Evolutionary conservation across 2,888 invertebrate genomes (phyloP).

Genomic region (Pseudanteris insignis): DNA sequence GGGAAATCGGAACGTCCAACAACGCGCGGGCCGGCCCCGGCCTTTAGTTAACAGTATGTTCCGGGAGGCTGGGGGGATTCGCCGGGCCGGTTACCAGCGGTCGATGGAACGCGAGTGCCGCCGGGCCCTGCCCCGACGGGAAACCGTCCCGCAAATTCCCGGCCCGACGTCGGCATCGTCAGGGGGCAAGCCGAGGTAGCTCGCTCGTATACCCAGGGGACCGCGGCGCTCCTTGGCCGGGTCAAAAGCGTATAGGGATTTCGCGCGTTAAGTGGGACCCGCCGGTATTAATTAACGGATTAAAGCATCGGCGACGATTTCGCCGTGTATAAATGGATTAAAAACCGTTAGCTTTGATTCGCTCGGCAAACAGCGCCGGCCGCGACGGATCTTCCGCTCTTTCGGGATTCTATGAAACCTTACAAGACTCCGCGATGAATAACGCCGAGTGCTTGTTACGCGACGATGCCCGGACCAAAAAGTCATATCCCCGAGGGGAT

Average conservation of each 20-base stretch:
- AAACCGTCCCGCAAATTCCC: too few species aligned
- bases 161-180: too few species aligned
- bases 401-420: conserved; percentile 1
- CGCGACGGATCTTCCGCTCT: conserved; percentile 10
- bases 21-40: too few species aligned
- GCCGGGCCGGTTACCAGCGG: conserved; percentile 44
- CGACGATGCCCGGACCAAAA: conserved; percentile 14
- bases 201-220: conserved; percentile 37
- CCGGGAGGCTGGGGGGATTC: conserved; percentile 46
- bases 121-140: too few species aligned
- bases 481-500: too few species aligned
- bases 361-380: conserved; percentile 27
- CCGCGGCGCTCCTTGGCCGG: conserved; percentile 39
- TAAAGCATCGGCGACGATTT: conserved; percentile 48
- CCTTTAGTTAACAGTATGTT: conserved; percentile 51
- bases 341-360: conserved; percentile 12
- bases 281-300: conserved; percentile 62
- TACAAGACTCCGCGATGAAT: conserved; percentile 7
- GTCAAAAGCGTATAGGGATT: conserved; percentile 36
- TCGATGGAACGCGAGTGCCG: conserved; percentile 47
- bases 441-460: conserved; percentile 31
- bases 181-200: too few species aligned
- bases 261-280: conserved; percentile 45
- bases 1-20: too few species aligned
- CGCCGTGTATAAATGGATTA: conserved; percentile 45